Evolutionary conservation across 2,888 invertebrate species (phyloP).

Genomic region (Seladonia tumulorum): DNA sequence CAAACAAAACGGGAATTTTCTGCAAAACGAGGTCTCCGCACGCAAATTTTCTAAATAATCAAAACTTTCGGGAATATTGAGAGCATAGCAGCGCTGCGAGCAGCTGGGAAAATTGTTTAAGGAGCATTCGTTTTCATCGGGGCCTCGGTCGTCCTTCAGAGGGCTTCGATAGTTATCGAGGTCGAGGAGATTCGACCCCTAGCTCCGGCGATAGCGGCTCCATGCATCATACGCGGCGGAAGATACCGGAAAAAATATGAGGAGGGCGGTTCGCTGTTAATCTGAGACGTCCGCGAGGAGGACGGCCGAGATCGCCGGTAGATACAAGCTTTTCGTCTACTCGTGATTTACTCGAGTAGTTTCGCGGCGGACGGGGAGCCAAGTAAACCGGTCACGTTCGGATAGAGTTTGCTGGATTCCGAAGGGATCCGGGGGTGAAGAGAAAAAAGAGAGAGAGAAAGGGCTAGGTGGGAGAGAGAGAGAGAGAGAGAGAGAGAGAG

Average conservation of each 20-base stretch:
- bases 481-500: constrained; percentile 31
- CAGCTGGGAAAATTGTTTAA: not conserved
- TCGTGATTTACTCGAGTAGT: constrained; percentile 59
- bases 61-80: not conserved
- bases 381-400: constrained; percentile 83
- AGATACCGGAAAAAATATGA: constrained; percentile 29
- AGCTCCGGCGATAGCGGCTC: not conserved
- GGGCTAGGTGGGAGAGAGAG: no score
- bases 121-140: not conserved
- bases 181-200: constrained; percentile 1
- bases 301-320: constrained; percentile 13
- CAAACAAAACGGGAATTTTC: not conserved
- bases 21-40: not conserved
- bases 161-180: constrained; percentile 6
- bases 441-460: not conserved
- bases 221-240: constrained; percentile 19
- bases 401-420: constrained; percentile 65
- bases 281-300: constrained; percentile 27
- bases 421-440: constrained; percentile 53
- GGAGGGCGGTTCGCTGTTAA: constrained; percentile 12
- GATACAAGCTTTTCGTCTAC: constrained; percentile 44
- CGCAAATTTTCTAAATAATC: not conserved
- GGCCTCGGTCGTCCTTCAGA: not conserved
- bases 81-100: not conserved
- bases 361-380: constrained; percentile 38